A percentile compares a stretch with the other conserved stretches of the same genome.
Conservation (phyloP, 2,113 vertebrate genomes). For the Taxidea taxus region DNA sequence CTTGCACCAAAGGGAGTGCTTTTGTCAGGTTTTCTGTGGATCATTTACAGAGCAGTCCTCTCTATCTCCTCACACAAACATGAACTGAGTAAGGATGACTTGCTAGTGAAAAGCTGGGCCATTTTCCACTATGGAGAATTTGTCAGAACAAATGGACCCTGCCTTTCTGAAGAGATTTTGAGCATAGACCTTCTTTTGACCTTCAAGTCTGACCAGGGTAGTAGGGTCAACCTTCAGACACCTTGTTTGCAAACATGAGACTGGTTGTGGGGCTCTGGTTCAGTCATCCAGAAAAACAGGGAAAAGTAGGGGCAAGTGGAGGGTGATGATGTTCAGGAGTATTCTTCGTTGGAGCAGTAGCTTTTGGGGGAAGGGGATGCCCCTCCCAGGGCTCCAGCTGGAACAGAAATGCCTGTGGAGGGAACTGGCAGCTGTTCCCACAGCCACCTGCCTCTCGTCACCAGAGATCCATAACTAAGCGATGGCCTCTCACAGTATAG, state of each 20-base stretch:
- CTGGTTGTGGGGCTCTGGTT: background rate
- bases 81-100: background rate
- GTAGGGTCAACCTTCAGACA: background rate
- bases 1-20: background rate
- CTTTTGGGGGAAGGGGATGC: constrained; percentile 56
- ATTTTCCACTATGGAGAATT: background rate
- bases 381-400: constrained; percentile 26
- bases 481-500: background rate
- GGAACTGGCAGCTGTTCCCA: constrained; percentile 26
- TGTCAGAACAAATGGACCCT: constrained; percentile 13
- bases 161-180: background rate
- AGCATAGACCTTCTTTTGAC: constrained; percentile 8
- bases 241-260: constrained; percentile 9
- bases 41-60: background rate
- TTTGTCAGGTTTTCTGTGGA: background rate
- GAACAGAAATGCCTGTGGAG: constrained; percentile 53
- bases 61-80: constrained; percentile 14
- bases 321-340: background rate
- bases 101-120: background rate
- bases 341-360: constrained; percentile 57
- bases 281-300: background rate
- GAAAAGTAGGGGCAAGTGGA: constrained; percentile 54
- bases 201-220: background rate
- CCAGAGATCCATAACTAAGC: background rate
- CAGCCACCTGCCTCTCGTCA: constrained; percentile 56